Evolutionary conservation across 2,888 invertebrate species (phyloP).

Genomic region (Sisyra terminalis): DNA sequence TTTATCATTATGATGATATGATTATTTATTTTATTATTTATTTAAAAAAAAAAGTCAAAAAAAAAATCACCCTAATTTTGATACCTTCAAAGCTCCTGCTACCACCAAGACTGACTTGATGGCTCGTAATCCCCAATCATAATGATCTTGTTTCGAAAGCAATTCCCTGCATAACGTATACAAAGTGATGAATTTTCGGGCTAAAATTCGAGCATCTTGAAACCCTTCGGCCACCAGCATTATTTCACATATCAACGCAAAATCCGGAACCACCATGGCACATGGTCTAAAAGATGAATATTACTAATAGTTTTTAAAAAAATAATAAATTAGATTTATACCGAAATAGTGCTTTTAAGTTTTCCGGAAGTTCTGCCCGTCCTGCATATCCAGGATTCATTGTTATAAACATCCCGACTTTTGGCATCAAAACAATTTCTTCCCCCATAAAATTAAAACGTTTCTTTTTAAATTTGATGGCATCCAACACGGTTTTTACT

Average conservation of each 20-base stretch:
- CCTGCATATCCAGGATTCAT: constrained; percentile 97
- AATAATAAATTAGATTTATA: constrained; percentile 12
- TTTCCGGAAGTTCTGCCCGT: constrained; percentile 76
- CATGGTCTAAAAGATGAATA: constrained; percentile 50
- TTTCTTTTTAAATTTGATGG: constrained; percentile 65
- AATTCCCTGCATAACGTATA: constrained; percentile 82
- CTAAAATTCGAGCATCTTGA: constrained; percentile 75
- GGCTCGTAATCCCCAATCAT: constrained; percentile 91
- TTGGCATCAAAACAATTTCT: constrained; percentile 53
- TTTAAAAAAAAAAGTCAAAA: too few relatives aligned
- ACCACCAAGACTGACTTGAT: constrained; percentile 93
- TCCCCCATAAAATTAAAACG: constrained; percentile 77
- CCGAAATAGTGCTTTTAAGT: constrained; percentile 50
- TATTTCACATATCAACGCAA: constrained; percentile 90
- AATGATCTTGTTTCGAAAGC: constrained; percentile 88
- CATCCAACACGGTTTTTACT: constrained; percentile 72
- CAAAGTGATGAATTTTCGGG: constrained; percentile 85
- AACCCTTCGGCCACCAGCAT: constrained; percentile 95
- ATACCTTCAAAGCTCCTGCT: constrained; percentile 73
- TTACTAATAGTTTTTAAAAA: neutral
- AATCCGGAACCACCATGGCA: constrained; percentile 96
- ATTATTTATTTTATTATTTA: too few relatives aligned
- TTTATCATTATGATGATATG: too few relatives aligned
- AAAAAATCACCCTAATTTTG: constrained; percentile 3
- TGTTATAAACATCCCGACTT: constrained; percentile 85